phyloP scores from a whole-genome alignment of 1,140 invertebrate genomes.

The Ephestia elutella region DNA sequence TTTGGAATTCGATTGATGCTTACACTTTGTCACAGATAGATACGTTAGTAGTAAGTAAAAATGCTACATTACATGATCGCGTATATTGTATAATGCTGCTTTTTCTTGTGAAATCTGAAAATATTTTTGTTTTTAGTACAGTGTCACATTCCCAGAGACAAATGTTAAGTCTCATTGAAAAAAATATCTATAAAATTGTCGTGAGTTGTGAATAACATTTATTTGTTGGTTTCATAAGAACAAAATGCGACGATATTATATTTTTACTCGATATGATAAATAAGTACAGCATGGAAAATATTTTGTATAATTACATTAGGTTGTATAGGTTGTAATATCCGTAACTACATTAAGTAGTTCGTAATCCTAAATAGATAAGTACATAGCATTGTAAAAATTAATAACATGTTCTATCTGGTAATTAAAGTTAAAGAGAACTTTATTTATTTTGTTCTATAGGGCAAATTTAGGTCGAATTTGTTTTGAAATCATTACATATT shows the following conservation, averaged over 20 bases:
- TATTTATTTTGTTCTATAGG: slow-evolving; percentile 60
- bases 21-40: no score
- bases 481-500: slow-evolving; percentile 42
- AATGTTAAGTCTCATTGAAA: slow-evolving; percentile 25
- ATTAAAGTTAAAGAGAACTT: slow-evolving; percentile 47
- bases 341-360: slow-evolving; percentile 43
- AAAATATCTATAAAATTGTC: slow-evolving; percentile 10
- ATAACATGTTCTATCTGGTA: slow-evolving; percentile 49
- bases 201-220: slow-evolving; percentile 9
- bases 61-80: not conserved
- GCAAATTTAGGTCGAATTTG: slow-evolving; percentile 38
- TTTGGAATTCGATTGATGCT: no score
- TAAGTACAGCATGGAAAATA: slow-evolving; percentile 63
- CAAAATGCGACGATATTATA: slow-evolving; percentile 64
- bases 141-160: slow-evolving; percentile 37
- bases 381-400: slow-evolving; percentile 47
- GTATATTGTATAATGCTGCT: not conserved
- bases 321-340: slow-evolving; percentile 59
- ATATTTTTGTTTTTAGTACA: not conserved
- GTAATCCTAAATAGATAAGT: slow-evolving; percentile 39
- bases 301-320: slow-evolving; percentile 72
- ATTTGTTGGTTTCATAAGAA: slow-evolving; percentile 28
- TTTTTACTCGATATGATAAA: slow-evolving; percentile 41
- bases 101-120: not conserved
- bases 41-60: no score